Conservation (phyloP, 2,797 vertebrate genomes). For the Distichodus sexfasciatus region DNA sequence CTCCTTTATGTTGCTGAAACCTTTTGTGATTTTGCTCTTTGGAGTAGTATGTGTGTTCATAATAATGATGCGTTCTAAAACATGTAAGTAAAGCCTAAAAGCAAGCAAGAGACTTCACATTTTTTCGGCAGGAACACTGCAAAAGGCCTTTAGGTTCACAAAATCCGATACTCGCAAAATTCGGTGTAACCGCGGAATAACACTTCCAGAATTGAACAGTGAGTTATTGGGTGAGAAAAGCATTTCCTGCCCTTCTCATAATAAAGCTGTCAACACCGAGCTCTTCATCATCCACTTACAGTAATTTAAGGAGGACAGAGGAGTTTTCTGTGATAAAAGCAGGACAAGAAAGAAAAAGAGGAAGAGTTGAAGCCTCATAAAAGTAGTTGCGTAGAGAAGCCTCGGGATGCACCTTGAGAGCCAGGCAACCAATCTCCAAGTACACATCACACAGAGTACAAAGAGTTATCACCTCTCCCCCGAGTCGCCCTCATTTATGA, state of each 20-base stretch:
- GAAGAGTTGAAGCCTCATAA: neutral
- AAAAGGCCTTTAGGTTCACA: too few species aligned
- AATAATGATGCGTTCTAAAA: too few species aligned
- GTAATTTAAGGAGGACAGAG: neutral
- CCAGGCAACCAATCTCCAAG: neutral
- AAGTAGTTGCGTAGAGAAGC: neutral
- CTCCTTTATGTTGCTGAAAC: too few species aligned
- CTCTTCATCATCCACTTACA: slow-evolving; percentile 5
- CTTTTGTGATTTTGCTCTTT: too few species aligned
- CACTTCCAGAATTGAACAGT: too few species aligned
- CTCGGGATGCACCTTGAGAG: neutral
- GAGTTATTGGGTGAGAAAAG: slow-evolving; percentile 1
- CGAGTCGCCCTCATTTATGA: slow-evolving; percentile 16
- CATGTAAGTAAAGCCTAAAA: too few species aligned
- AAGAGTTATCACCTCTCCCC: slow-evolving; percentile 16
- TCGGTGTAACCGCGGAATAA: too few species aligned
- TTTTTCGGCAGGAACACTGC: too few species aligned
- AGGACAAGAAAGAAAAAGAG: neutral
- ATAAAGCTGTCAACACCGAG: slow-evolving; percentile 33
- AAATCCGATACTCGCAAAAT: too few species aligned
- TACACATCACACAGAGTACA: neutral
- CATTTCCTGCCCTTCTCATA: slow-evolving; percentile 3
- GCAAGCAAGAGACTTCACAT: too few species aligned
- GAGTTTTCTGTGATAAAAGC: neutral
- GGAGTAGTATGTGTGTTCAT: too few species aligned